These are phyloP conservation scores for Palythoa caribaeorum DNA, from an alignment of 92 coral and sea anemone genomes.

Conservation along the genomic window DNA sequence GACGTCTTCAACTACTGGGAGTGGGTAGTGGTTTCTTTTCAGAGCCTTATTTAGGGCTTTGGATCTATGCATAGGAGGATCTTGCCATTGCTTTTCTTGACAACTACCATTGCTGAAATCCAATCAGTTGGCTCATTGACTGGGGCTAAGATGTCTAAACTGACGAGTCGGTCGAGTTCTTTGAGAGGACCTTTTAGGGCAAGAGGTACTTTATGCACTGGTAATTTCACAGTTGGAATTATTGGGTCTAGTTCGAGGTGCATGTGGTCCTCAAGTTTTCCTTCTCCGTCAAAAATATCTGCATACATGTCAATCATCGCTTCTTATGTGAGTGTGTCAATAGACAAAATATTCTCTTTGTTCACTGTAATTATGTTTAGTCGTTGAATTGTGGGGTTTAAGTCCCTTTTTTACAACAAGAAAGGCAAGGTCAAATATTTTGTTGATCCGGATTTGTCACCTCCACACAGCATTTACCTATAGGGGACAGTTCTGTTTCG, in stretches of 20 bases:
- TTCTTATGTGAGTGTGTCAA: not conserved
- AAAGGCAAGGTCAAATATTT: too few species aligned
- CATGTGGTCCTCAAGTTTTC: too few species aligned
- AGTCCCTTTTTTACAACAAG: too few species aligned
- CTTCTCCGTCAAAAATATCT: too few species aligned
- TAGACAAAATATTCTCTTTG: not conserved
- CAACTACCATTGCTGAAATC: conserved; percentile 29
- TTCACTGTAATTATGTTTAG: not conserved
- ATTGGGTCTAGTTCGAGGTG: too few species aligned
- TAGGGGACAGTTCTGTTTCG: not conserved
- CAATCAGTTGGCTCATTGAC: conserved; percentile 17
- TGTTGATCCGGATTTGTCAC: not conserved
- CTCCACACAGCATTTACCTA: too few species aligned
- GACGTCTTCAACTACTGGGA: conserved; percentile 59
- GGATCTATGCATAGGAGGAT: conserved; percentile 30
- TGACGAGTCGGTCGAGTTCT: conserved; percentile 38
- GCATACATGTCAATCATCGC: not conserved
- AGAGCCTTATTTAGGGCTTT: conserved; percentile 37
- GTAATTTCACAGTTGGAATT: too few species aligned
- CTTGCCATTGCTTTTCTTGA: conserved; percentile 24
- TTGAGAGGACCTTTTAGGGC: conserved; percentile 36
- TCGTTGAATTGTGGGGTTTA: not conserved
- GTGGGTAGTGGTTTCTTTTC: conserved; percentile 60
- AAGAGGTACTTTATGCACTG: conserved; percentile 46
- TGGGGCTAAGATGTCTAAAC: conserved; percentile 22